These are phyloP conservation scores for Proteles cristata DNA, from an alignment of 2,113 vertebrate species.

Conservation along the genomic window DNA sequence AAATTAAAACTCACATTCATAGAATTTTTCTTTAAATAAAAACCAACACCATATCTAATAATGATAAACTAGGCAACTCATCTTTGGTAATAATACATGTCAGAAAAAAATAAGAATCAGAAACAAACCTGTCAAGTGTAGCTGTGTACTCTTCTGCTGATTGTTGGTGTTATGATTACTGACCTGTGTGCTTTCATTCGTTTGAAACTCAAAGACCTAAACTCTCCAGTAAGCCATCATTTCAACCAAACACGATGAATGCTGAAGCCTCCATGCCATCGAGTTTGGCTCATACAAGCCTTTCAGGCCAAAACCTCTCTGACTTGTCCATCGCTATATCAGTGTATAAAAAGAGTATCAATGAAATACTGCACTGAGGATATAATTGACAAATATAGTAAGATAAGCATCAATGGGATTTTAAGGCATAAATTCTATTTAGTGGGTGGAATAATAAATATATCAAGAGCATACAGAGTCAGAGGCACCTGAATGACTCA, in stretches of 20 bases:
- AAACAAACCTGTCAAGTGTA: not conserved
- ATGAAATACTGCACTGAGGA: not conserved
- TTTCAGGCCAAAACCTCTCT: not conserved
- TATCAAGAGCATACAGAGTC: not conserved
- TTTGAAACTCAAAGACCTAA: not conserved
- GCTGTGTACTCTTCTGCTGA: not conserved
- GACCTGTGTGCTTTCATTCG: not conserved
- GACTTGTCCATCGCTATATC: too few species aligned
- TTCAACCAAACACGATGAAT: not conserved
- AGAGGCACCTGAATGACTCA: too few species aligned
- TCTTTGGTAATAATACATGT: not conserved
- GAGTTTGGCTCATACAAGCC: not conserved
- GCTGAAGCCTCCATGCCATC: too few species aligned
- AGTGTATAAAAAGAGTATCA: not conserved
- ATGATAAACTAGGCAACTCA: not conserved
- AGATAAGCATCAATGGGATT: not conserved
- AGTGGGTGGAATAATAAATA: not conserved
- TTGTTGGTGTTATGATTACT: not conserved
- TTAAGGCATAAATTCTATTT: not conserved
- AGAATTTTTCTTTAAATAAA: not conserved
- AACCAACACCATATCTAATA: not conserved
- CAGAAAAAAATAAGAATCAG: not conserved
- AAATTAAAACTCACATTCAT: not conserved
- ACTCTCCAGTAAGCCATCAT: not conserved
- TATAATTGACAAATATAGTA: not conserved